Percentiles rank a stretch among this genome's conserved stretches.
Evolutionary conservation across 2,797 vertebrate genomes (phyloP).

Genomic region (Neosilurus mollespiculum): DNA sequence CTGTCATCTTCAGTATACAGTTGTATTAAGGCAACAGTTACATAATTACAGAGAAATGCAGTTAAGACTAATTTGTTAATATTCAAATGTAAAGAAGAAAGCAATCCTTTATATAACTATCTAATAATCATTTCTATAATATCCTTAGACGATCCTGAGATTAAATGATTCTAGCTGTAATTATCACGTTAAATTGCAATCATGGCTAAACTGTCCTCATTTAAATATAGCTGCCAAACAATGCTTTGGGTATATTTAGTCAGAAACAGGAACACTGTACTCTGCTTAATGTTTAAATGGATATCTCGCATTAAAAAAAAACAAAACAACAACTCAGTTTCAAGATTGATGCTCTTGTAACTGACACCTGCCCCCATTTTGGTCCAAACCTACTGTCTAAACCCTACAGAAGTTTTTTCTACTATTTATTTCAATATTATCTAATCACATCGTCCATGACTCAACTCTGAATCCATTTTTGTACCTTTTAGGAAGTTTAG

Average conservation of each 20-base stretch:
- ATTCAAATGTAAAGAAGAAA: background rate
- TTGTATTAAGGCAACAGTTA: background rate
- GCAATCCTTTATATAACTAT: background rate
- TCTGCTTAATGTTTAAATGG: background rate
- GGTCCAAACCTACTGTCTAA: background rate
- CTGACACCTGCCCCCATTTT: background rate
- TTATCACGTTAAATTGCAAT: background rate
- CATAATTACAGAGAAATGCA: background rate
- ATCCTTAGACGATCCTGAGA: background rate
- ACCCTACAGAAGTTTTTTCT: too few relatives aligned
- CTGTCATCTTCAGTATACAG: background rate
- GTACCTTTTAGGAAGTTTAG: background rate
- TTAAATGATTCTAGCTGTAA: background rate
- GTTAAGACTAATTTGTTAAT: background rate
- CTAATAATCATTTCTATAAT: too few relatives aligned
- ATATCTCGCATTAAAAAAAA: background rate
- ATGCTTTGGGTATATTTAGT: background rate
- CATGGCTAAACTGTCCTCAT: background rate
- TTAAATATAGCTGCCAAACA: background rate
- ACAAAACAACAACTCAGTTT: background rate
- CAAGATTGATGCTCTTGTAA: background rate
- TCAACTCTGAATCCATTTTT: background rate
- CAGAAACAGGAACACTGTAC: background rate
- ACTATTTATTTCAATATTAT: background rate
- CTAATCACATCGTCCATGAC: too few relatives aligned